These are phyloP conservation scores for Gallinago solitaria DNA, from an alignment of 2,797 vertebrate species.

Conservation along the genomic window DNA sequence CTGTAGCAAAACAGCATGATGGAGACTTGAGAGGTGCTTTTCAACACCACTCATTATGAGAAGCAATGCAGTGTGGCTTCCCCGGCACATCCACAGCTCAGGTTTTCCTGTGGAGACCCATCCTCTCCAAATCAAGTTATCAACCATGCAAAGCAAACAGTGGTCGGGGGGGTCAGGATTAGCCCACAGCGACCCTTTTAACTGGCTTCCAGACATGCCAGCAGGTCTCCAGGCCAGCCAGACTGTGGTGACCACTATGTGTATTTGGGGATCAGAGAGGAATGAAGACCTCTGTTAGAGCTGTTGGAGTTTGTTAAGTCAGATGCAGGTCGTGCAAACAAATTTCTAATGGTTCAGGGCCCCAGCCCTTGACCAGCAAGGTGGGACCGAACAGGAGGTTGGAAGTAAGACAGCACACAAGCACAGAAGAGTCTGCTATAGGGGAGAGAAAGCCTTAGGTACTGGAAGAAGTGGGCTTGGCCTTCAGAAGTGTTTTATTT, in stretches of 20 bases:
- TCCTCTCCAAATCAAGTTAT: neutral
- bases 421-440: neutral
- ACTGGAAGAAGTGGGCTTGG: neutral
- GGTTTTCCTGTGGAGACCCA: neutral
- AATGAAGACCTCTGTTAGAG: neutral
- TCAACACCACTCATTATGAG: neutral
- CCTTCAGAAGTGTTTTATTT: neutral
- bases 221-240: neutral
- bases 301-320: neutral
- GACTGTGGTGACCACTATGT: neutral
- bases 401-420: neutral
- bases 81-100: accelerated
- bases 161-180: neutral
- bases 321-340: neutral
- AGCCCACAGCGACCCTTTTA: neutral
- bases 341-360: neutral
- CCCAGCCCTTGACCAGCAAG: neutral
- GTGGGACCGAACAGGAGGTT: accelerated
- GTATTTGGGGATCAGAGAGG: neutral
- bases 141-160: neutral
- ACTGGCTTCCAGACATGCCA: neutral
- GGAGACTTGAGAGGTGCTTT: conserved; percentile 8
- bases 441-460: neutral
- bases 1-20: neutral
- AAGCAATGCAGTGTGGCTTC: neutral